These are phyloP conservation scores for Choreutis nemorana DNA, from an alignment of 2,888 invertebrate species.

Conservation along the genomic window DNA sequence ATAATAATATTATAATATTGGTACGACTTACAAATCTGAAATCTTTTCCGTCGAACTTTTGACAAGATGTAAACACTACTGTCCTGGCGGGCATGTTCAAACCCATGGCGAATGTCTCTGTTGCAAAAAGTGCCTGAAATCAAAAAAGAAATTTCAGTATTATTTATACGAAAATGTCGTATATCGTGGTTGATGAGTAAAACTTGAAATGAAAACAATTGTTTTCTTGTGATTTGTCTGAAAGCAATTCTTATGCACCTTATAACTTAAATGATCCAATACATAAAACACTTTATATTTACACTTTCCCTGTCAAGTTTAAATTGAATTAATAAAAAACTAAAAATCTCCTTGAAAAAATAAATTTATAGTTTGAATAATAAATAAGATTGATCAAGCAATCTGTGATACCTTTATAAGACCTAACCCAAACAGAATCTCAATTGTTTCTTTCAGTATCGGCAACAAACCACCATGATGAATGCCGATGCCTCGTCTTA, in stretches of 20 bases:
- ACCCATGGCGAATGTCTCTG: constrained; percentile 99
- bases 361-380: not conserved
- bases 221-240: too few species aligned
- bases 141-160: not conserved
- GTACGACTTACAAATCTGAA: constrained; percentile 81
- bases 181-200: too few species aligned
- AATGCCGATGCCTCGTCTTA: constrained; percentile 96
- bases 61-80: constrained; percentile 92
- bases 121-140: constrained; percentile 91
- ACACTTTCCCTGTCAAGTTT: too few species aligned
- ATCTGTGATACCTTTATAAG: constrained; percentile 88
- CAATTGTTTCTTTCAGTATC: constrained; percentile 97
- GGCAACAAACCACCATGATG: constrained; percentile 97
- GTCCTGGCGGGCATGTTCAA: constrained; percentile 99
- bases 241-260: too few species aligned
- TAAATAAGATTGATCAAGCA: not conserved
- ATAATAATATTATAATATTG: not conserved
- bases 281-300: too few species aligned
- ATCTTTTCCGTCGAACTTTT: constrained; percentile 97
- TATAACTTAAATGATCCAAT: too few species aligned
- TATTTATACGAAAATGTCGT: not conserved
- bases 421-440: constrained; percentile 97
- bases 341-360: too few species aligned
- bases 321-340: too few species aligned
- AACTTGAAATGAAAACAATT: too few species aligned